Conservation (phyloP, 2,888 invertebrate species). For the Mythimna lalbum region DNA sequence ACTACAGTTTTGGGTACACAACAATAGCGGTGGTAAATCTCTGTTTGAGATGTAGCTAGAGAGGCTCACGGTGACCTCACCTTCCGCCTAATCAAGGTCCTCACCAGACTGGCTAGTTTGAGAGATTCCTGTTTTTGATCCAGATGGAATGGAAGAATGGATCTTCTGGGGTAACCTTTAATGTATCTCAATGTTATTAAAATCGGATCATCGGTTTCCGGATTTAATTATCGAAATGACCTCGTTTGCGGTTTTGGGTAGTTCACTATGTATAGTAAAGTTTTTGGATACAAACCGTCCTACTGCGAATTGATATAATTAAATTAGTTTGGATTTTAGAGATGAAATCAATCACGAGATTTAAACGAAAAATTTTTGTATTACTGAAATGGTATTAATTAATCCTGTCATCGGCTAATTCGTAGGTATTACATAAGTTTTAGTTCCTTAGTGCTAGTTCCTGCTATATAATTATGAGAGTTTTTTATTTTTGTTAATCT, state of each 20-base stretch:
- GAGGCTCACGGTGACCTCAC: no score
- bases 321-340: background rate
- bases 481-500: no score
- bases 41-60: no score
- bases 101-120: no score
- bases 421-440: background rate
- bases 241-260: constrained; percentile 45
- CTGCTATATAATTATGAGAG: background rate
- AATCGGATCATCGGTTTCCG: constrained; percentile 39
- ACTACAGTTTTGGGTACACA: no score
- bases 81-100: no score
- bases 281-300: constrained; percentile 8
- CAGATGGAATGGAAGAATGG: no score
- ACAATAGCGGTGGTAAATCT: no score
- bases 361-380: background rate
- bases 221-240: constrained; percentile 54
- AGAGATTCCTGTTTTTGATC: no score
- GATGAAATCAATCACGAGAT: background rate
- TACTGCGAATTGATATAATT: constrained; percentile 11
- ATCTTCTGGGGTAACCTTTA: constrained; percentile 5
- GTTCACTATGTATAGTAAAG: constrained; percentile 20
- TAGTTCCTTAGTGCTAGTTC: no score
- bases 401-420: background rate
- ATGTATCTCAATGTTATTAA: constrained; percentile 35
- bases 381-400: background rate